phyloP scores from a whole-genome alignment of 2,888 invertebrate genomes.

The Subacronicta megacephala region DNA sequence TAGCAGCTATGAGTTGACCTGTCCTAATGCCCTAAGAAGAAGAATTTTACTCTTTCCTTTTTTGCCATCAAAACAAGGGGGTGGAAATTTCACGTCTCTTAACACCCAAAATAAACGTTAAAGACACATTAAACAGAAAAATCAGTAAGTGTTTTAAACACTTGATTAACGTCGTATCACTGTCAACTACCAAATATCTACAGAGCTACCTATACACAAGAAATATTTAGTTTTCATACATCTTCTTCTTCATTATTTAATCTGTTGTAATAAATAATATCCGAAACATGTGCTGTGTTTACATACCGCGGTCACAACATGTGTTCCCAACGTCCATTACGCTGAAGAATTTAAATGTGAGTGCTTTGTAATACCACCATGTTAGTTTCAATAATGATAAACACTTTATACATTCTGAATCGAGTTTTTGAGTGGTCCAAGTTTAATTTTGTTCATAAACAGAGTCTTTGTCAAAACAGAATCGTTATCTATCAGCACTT shows the following conservation, averaged over 20 bases:
- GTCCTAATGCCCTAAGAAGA: too few relatives aligned
- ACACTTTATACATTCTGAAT: conserved; percentile 2
- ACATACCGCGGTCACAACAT: conserved; percentile 44
- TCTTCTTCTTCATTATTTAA: conserved; percentile 38
- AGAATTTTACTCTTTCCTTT: too few relatives aligned
- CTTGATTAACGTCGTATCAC: not conserved
- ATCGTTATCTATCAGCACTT: conserved; percentile 31
- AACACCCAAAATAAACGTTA: too few relatives aligned
- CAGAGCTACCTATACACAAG: conserved; percentile 4
- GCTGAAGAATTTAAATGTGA: conserved; percentile 35
- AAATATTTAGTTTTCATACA: conserved; percentile 34
- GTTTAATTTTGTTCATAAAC: conserved; percentile 6
- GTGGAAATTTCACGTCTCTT: too few relatives aligned
- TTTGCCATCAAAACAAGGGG: too few relatives aligned
- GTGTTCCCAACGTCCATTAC: conserved; percentile 39
- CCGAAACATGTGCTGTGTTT: conserved; percentile 34
- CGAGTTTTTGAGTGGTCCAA: conserved; percentile 12
- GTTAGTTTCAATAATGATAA: conserved; percentile 20
- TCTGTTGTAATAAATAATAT: conserved; percentile 45
- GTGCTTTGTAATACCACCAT: conserved; percentile 25
- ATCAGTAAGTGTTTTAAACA: conserved; percentile 1
- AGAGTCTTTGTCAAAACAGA: conserved; percentile 17
- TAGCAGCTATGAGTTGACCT: too few relatives aligned
- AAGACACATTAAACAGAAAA: not conserved
- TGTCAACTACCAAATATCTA: conserved; percentile 1